Conservation (phyloP, 2,888 invertebrate genomes). For the Protula sp. region DNA sequence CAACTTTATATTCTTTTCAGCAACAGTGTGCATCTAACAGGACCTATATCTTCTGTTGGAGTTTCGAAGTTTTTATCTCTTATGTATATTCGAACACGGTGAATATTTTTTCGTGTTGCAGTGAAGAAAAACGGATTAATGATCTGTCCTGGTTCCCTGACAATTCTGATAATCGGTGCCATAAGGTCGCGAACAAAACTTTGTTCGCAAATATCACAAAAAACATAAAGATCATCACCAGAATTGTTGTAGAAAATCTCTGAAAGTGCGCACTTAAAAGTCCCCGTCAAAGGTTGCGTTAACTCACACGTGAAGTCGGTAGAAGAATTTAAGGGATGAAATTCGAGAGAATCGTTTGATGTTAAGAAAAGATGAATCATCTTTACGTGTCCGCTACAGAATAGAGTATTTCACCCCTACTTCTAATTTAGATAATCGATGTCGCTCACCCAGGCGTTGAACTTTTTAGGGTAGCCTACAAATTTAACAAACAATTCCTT, state of each 20-base stretch:
- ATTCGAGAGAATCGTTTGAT: background rate
- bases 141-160: too few relatives aligned
- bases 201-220: background rate
- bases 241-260: background rate
- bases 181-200: too few relatives aligned
- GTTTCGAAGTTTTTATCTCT: too few relatives aligned
- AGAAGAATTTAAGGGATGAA: background rate
- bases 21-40: too few relatives aligned
- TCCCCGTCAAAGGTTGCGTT: background rate
- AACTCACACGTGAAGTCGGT: background rate
- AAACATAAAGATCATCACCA: background rate
- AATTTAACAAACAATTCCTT: background rate
- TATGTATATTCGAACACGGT: too few relatives aligned
- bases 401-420: too few relatives aligned
- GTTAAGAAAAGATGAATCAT: background rate
- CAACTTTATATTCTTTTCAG: too few relatives aligned
- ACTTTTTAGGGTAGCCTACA: background rate
- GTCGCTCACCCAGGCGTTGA: background rate
- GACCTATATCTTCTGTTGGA: too few relatives aligned
- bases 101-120: too few relatives aligned
- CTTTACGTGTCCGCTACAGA: background rate
- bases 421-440: too few relatives aligned
- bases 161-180: too few relatives aligned
- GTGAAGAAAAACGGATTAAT: too few relatives aligned
- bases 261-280: background rate